A percentile compares a stretch with the other conserved stretches of the same genome.
Conservation (phyloP, 2,888 invertebrate genomes). For the Lottia scabra region DNA sequence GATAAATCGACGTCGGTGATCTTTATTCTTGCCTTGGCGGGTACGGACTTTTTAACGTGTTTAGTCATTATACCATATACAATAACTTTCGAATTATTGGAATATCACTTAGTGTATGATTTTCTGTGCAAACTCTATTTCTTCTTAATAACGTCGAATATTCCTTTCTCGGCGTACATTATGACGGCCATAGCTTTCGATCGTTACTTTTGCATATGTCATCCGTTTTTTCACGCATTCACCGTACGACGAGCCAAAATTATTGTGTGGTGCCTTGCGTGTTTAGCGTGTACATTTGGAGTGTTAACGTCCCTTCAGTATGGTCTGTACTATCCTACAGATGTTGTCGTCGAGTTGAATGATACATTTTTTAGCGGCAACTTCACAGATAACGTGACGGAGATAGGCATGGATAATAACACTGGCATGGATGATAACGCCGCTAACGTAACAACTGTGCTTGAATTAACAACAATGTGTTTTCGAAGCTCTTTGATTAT, state of each 20-base stretch:
- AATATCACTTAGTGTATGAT: slow-evolving; percentile 17
- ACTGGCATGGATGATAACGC: too few species aligned
- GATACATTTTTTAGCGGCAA: not conserved
- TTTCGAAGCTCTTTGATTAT: not conserved
- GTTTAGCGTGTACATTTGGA: slow-evolving; percentile 40
- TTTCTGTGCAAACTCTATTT: slow-evolving; percentile 29
- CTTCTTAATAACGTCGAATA: slow-evolving; percentile 33
- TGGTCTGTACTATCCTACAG: slow-evolving; percentile 26
- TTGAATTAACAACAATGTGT: not conserved
- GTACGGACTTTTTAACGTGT: slow-evolving; percentile 54
- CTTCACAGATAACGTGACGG: not conserved
- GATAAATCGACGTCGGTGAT: slow-evolving; percentile 61
- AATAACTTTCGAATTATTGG: slow-evolving; percentile 32
- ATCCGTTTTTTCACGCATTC: slow-evolving; percentile 35
- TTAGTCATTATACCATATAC: slow-evolving; percentile 56
- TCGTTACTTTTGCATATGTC: slow-evolving; percentile 42
- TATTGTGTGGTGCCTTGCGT: slow-evolving; percentile 33
- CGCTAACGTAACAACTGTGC: not conserved
- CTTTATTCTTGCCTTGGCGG: slow-evolving; percentile 62
- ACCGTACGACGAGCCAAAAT: slow-evolving; percentile 33
- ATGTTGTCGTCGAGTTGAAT: not conserved
- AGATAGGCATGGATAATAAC: not conserved
- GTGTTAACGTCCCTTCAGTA: slow-evolving; percentile 34
- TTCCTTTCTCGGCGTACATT: slow-evolving; percentile 39
- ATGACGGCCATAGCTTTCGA: slow-evolving; percentile 41